Evolutionary conservation across 1,140 invertebrate species (phyloP).

Genomic region (Drosophila busckii): DNA sequence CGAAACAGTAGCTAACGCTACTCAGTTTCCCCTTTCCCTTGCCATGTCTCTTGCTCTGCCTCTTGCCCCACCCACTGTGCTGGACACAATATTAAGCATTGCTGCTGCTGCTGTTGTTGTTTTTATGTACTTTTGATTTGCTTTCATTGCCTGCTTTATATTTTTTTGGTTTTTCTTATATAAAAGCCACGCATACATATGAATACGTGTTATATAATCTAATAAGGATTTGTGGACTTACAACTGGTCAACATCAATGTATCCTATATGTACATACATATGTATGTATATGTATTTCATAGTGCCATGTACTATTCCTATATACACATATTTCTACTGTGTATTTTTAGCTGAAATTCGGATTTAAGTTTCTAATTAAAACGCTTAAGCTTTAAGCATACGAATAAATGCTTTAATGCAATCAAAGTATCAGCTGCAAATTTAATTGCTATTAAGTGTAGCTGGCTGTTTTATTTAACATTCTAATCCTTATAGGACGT

Average conservation of each 20-base stretch:
- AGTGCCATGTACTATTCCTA: background rate
- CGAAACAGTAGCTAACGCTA: slow-evolving; percentile 25
- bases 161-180: slow-evolving; percentile 5
- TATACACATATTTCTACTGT: background rate
- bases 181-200: slow-evolving; percentile 3
- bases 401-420: too few relatives aligned
- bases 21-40: too few relatives aligned
- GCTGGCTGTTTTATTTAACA: too few relatives aligned
- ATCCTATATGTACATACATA: background rate
- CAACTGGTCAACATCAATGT: background rate
- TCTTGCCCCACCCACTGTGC: background rate
- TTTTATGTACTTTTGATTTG: slow-evolving; percentile 24
- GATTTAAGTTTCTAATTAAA: too few relatives aligned
- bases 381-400: too few relatives aligned
- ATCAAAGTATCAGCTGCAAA: too few relatives aligned
- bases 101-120: slow-evolving; percentile 1
- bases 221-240: too few relatives aligned
- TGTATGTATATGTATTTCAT: slow-evolving; percentile 1
- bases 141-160: slow-evolving; percentile 15
- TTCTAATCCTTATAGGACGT: too few relatives aligned
- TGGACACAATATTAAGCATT: too few relatives aligned
- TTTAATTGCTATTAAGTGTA: too few relatives aligned
- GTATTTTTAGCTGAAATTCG: too few relatives aligned
- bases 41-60: background rate
- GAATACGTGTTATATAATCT: too few relatives aligned